phyloP scores from a whole-genome alignment of 2,797 vertebrate genomes.

The Coilia nasus region DNA sequence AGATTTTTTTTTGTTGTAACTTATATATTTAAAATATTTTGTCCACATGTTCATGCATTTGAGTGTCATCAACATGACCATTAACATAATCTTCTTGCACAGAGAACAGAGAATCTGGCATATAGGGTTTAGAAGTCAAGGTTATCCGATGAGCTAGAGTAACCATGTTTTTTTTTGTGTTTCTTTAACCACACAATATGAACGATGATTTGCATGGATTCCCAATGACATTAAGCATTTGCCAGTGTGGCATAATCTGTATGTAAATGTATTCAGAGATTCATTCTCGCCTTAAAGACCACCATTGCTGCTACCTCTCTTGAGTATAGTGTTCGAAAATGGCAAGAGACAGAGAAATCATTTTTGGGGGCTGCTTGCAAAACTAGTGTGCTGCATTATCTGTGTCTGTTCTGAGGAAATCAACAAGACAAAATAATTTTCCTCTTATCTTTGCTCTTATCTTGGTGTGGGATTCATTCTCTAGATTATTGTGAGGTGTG shows the following conservation, averaged over 20 bases:
- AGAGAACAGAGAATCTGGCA: not conserved
- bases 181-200: conserved; percentile 3
- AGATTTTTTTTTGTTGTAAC: not conserved
- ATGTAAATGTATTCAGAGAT: conserved; percentile 82
- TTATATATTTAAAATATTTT: not conserved
- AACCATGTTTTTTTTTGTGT: not conserved
- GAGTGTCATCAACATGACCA: not conserved
- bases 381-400: conserved; percentile 27
- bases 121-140: not conserved
- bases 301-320: conserved; percentile 62
- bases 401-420: conserved; percentile 9
- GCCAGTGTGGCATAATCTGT: conserved; percentile 69
- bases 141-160: not conserved
- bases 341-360: not conserved
- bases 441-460: not conserved
- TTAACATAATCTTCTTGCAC: not conserved
- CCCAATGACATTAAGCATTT: conserved; percentile 57
- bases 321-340: not conserved
- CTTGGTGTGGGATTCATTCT: not conserved
- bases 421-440: conserved; percentile 30
- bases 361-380: not conserved
- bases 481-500: not conserved
- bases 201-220: conserved; percentile 57
- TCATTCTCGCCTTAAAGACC: conserved; percentile 66
- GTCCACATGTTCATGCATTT: not conserved